Conservation (phyloP, 2,888 invertebrate genomes). For the Steinernema hermaphroditum region DNA sequence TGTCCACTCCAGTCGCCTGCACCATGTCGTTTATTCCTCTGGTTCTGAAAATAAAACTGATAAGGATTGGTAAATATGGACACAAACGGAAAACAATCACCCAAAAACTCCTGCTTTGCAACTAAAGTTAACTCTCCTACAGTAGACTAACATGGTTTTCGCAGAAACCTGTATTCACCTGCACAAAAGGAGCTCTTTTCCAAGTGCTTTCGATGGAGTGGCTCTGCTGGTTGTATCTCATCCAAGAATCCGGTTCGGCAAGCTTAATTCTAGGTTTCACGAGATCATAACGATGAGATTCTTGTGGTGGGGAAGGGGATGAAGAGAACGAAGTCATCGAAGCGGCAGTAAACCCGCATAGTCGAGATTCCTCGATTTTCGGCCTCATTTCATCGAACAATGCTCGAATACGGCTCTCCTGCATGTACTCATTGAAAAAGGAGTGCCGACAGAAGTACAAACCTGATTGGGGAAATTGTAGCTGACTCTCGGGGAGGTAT, state of each 20-base stretch:
- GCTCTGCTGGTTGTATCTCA: background rate
- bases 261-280: conserved; percentile 11
- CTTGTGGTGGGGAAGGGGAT: conserved; percentile 1
- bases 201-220: background rate
- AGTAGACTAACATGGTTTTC: too few relatives aligned
- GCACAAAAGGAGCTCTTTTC: conserved; percentile 7
- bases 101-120: too few relatives aligned
- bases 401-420: conserved; percentile 22
- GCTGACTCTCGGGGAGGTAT: background rate
- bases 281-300: background rate
- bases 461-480: conserved; percentile 16
- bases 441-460: too few relatives aligned
- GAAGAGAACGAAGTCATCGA: conserved; percentile 14
- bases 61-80: too few relatives aligned
- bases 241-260: conserved; percentile 11
- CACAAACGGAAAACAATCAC: too few relatives aligned
- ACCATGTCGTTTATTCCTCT: conserved; percentile 1
- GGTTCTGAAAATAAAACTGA: conserved; percentile 11
- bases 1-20: conserved; percentile 8
- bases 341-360: background rate
- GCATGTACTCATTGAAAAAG: background rate
- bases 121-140: too few relatives aligned
- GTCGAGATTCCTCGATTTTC: conserved; percentile 4
- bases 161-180: background rate
- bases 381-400: conserved; percentile 18